A percentile compares a stretch with the other conserved stretches of the same genome.
Conservation (phyloP, 2,113 vertebrate species). For the Saiga tatarica region DNA sequence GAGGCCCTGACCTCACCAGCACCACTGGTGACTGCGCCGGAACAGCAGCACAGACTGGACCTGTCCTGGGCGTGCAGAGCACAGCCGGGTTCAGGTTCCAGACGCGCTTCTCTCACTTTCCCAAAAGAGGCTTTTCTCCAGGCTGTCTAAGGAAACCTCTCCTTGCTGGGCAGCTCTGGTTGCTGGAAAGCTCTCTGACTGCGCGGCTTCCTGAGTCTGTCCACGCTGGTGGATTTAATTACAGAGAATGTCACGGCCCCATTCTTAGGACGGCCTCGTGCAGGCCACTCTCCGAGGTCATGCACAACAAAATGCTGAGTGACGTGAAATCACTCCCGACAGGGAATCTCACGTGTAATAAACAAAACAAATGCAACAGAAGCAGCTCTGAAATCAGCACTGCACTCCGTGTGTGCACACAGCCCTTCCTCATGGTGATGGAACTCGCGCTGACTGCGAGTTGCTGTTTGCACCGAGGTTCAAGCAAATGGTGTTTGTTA, state of each 20-base stretch:
- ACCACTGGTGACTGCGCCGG: rapidly evolving
- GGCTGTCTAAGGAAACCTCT: not conserved
- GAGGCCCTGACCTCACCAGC: not conserved
- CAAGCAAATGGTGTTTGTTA: rapidly evolving
- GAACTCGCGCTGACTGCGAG: too few relatives aligned
- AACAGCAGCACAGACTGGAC: not conserved
- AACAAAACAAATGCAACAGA: not conserved
- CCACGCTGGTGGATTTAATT: not conserved
- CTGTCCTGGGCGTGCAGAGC: rapidly evolving
- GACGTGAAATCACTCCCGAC: not conserved
- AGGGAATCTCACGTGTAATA: not conserved
- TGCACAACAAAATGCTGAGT: not conserved
- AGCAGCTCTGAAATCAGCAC: not conserved
- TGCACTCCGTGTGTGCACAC: too few relatives aligned
- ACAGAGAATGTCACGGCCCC: rapidly evolving
- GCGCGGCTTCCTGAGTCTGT: rapidly evolving
- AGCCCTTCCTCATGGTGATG: not conserved
- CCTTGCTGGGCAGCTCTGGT: not conserved
- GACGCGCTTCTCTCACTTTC: rapidly evolving
- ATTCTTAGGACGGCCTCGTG: not conserved
- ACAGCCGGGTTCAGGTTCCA: not conserved
- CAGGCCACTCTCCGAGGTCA: not conserved
- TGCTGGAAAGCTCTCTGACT: not conserved
- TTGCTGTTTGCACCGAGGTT: not conserved
- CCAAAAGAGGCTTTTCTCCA: not conserved